A percentile compares a stretch with the other conserved stretches of the same genome.
These are phyloP conservation scores for Podarcis raffonei DNA, from an alignment of 2,113 vertebrate genomes.

Conservation along the genomic window DNA sequence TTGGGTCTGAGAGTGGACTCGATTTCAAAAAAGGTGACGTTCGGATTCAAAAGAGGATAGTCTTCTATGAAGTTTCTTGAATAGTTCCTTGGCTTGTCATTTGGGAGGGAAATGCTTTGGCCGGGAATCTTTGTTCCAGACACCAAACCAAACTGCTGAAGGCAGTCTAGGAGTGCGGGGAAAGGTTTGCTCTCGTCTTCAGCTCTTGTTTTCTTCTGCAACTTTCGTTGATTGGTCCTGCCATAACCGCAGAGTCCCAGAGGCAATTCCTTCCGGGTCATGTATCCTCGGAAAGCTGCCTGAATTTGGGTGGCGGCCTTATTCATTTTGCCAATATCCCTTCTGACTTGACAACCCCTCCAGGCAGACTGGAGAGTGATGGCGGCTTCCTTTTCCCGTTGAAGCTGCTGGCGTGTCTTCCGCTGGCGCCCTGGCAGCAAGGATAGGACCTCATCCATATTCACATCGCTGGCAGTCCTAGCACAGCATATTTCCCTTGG, in stretches of 20 bases:
- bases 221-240: neutral
- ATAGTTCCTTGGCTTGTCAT: neutral
- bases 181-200: neutral
- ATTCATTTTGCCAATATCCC: neutral
- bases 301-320: slow-evolving; percentile 1
- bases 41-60: neutral
- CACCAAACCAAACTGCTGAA: rapidly evolving
- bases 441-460: neutral
- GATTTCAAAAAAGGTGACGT: neutral
- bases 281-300: neutral
- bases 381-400: neutral
- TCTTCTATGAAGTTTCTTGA: neutral
- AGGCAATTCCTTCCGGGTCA: neutral
- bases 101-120: neutral
- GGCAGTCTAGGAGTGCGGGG: rapidly evolving
- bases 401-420: neutral
- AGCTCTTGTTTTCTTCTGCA: neutral
- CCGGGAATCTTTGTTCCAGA: neutral
- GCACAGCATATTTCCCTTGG: neutral
- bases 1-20: neutral
- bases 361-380: neutral
- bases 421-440: rapidly evolving
- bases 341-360: rapidly evolving
- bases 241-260: neutral
- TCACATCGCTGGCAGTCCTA: rapidly evolving